Conservation (phyloP, 2,888 invertebrate species). For the Tricholauxania praeusta region DNA sequence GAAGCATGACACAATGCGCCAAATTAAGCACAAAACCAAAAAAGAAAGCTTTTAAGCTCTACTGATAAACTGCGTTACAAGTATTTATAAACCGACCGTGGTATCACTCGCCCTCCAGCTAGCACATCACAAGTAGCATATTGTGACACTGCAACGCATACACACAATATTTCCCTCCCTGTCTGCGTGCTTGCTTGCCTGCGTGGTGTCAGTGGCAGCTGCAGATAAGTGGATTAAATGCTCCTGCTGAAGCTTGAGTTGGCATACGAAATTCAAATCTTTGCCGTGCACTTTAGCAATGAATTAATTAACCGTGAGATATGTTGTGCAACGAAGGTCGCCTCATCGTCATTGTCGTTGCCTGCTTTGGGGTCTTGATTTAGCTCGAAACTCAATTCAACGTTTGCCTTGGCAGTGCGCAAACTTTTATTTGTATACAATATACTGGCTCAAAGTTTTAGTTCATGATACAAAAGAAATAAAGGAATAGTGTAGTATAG, state of each 20-base stretch:
- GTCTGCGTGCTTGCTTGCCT: background rate
- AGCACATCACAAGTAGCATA: background rate
- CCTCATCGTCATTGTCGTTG: background rate
- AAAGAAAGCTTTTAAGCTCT: slow-evolving; percentile 28
- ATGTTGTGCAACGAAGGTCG: slow-evolving; percentile 16
- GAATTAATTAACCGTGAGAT: slow-evolving; percentile 36
- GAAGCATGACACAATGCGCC: slow-evolving; percentile 19
- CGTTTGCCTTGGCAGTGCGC: background rate
- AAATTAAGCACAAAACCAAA: slow-evolving; percentile 28
- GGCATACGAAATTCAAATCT: background rate
- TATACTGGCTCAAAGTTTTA: slow-evolving; percentile 1
- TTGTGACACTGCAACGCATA: background rate
- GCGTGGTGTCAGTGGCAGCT: slow-evolving; percentile 8
- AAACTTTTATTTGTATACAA: background rate
- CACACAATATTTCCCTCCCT: background rate
- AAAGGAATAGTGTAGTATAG: background rate
- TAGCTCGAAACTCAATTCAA: background rate
- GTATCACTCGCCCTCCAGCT: too few species aligned
- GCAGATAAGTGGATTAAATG: slow-evolving; percentile 36
- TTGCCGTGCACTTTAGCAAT: slow-evolving; percentile 1
- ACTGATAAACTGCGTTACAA: background rate
- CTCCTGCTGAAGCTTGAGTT: background rate
- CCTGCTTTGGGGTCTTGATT: background rate
- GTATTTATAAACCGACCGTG: too few species aligned
- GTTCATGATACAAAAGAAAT: background rate